Percentiles rank a stretch among this genome's conserved stretches.
Evolutionary conservation across 2,888 invertebrate genomes (phyloP).

Genomic region (Aquatica leii): DNA sequence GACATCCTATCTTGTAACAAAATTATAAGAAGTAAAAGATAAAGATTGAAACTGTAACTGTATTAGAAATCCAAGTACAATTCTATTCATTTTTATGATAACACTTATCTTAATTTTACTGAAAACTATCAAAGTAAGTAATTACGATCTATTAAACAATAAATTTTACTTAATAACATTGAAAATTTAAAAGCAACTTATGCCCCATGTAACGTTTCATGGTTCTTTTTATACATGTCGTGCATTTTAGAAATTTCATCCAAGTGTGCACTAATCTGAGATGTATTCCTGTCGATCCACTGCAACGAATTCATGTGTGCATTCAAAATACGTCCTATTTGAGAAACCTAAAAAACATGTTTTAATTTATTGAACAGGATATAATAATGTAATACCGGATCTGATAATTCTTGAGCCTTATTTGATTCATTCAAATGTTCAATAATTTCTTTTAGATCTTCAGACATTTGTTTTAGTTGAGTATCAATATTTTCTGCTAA

Average conservation of each 20-base stretch:
- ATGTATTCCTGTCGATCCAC: slow-evolving; percentile 90
- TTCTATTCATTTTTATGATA: too few species aligned
- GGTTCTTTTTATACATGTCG: slow-evolving; percentile 58
- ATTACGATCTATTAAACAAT: too few species aligned
- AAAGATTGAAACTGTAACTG: too few species aligned
- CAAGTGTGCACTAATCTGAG: slow-evolving; percentile 77
- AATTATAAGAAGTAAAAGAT: too few species aligned
- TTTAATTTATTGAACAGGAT: slow-evolving; percentile 2
- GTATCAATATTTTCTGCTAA: slow-evolving; percentile 91
- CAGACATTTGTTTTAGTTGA: slow-evolving; percentile 92
- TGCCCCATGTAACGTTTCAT: slow-evolving; percentile 26
- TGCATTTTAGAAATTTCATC: slow-evolving; percentile 85
- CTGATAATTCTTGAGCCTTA: slow-evolving; percentile 80
- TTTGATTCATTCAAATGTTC: slow-evolving; percentile 92
- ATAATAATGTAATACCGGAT: slow-evolving; percentile 73
- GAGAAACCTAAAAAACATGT: slow-evolving; percentile 74
- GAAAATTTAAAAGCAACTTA: too few species aligned
- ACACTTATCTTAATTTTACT: too few species aligned
- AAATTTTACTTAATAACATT: too few species aligned
- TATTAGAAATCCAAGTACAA: too few species aligned
- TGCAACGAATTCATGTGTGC: slow-evolving; percentile 96
- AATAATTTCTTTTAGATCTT: slow-evolving; percentile 94
- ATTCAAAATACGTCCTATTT: slow-evolving; percentile 92
- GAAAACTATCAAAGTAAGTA: too few species aligned
- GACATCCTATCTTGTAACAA: too few species aligned